A percentile compares a stretch with the other conserved stretches of the same genome.
Evolutionary conservation across 2,797 vertebrate genomes (phyloP).

Genomic region (Hephaestus fuliginosus): DNA sequence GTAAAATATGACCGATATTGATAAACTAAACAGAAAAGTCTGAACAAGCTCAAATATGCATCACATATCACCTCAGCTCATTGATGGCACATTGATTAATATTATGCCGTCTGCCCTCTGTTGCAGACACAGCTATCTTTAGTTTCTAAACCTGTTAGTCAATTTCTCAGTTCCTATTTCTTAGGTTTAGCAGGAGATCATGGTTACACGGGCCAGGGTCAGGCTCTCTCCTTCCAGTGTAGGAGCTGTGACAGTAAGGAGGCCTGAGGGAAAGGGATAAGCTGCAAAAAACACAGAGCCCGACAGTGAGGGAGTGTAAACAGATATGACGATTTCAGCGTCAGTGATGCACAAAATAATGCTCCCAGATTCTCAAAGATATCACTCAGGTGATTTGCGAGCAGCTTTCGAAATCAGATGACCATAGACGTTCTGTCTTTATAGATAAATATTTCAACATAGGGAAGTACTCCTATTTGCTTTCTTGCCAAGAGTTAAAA

Average conservation of each 20-base stretch:
- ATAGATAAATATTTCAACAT: background rate
- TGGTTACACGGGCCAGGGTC: slow-evolving; percentile 64
- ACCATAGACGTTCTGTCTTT: background rate
- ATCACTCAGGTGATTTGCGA: background rate
- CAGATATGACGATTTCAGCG: background rate
- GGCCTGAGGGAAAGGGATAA: slow-evolving; percentile 39
- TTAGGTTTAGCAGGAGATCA: slow-evolving; percentile 77
- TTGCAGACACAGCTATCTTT: slow-evolving; percentile 76
- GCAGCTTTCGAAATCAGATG: background rate
- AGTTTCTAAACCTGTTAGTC: slow-evolving; percentile 73
- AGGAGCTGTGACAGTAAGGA: slow-evolving; percentile 65
- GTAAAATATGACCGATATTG: background rate
- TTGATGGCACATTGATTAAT: slow-evolving; percentile 69
- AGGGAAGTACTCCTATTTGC: background rate
- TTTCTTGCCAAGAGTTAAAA: background rate
- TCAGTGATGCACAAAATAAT: background rate
- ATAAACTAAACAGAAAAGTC: slow-evolving; percentile 21
- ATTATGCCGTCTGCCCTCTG: slow-evolving; percentile 67
- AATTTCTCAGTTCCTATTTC: slow-evolving; percentile 71
- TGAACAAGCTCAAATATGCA: slow-evolving; percentile 43
- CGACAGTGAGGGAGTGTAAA: background rate
- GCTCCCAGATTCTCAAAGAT: background rate
- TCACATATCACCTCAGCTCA: slow-evolving; percentile 59
- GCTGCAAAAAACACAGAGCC: slow-evolving; percentile 34
- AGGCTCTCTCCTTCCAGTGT: slow-evolving; percentile 43